Evolutionary conservation across 1,140 invertebrate genomes (phyloP).

Genomic region (Aphidius ervi): DNA sequence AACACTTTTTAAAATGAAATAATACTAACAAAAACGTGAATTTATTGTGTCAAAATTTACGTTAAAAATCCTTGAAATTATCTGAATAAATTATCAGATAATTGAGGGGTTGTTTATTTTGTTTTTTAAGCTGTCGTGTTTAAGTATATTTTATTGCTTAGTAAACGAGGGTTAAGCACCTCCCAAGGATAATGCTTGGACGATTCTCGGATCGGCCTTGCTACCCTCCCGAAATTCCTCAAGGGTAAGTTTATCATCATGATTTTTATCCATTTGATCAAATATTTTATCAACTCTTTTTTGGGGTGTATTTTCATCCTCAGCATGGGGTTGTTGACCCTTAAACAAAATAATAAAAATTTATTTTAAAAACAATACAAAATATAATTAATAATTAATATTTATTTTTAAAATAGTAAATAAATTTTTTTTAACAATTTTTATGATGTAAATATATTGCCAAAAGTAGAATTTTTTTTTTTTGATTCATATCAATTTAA

Average conservation of each 20-base stretch:
- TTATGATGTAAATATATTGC: too few relatives aligned
- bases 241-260: constrained; percentile 93
- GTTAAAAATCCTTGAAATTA: too few relatives aligned
- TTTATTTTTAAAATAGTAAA: too few relatives aligned
- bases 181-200: constrained; percentile 85
- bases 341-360: constrained; percentile 42
- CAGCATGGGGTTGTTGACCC: constrained; percentile 84
- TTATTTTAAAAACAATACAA: constrained; percentile 15
- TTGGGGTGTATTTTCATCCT: constrained; percentile 93
- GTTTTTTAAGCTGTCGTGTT: background rate
- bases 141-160: background rate
- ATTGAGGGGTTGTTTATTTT: background rate
- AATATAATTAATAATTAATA: too few relatives aligned
- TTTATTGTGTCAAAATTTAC: too few relatives aligned
- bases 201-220: constrained; percentile 96
- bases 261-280: constrained; percentile 98
- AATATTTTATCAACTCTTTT: constrained; percentile 97
- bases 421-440: too few relatives aligned
- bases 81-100: background rate
- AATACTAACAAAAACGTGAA: too few relatives aligned
- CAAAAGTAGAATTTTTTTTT: too few relatives aligned
- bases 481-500: too few relatives aligned
- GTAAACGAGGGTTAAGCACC: constrained; percentile 58
- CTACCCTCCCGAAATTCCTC: constrained; percentile 98
- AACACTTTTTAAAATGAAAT: too few relatives aligned